Evolutionary conservation across 2,888 invertebrate species (phyloP).

Genomic region (Thymelicus sylvestris): DNA sequence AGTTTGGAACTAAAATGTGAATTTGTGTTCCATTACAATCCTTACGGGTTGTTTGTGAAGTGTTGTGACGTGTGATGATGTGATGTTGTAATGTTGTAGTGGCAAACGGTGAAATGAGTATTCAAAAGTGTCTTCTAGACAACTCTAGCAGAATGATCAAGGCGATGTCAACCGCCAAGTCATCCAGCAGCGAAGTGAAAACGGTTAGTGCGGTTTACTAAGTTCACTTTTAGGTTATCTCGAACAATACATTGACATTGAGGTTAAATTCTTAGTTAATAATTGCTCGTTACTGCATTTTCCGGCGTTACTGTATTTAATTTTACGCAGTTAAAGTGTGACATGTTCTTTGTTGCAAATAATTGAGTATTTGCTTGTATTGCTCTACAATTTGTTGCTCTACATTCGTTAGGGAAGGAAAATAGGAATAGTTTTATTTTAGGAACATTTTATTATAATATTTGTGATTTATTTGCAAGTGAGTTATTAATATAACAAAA

Average conservation of each 20-base stretch:
- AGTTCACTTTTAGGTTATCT: conserved; percentile 42
- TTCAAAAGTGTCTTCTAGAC: conserved; percentile 82
- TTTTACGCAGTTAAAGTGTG: conserved; percentile 25
- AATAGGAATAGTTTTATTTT: not conserved
- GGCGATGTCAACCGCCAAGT: conserved; percentile 80
- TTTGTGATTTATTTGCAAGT: not conserved
- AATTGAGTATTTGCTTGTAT: not conserved
- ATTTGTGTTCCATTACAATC: conserved; percentile 53
- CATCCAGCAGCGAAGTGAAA: conserved; percentile 72
- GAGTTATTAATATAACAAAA: not conserved
- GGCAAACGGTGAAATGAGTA: conserved; percentile 76
- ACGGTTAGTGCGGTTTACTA: conserved; percentile 72
- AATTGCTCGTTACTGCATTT: conserved; percentile 42
- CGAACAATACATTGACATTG: conserved; percentile 41
- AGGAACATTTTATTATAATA: not conserved
- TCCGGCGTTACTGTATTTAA: conserved; percentile 26
- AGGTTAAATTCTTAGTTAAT: conserved; percentile 50
- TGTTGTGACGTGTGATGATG: conserved; percentile 62
- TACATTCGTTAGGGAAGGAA: not conserved
- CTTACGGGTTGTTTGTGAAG: conserved; percentile 56
- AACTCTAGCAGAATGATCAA: conserved; percentile 83
- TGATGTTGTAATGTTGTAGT: conserved; percentile 58
- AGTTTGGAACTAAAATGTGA: conserved; percentile 70
- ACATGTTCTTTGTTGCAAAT: conserved; percentile 11
- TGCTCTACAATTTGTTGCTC: not conserved